phyloP scores from a whole-genome alignment of 2,113 vertebrate species.

The Beaufortia kweichowensis region DNA sequence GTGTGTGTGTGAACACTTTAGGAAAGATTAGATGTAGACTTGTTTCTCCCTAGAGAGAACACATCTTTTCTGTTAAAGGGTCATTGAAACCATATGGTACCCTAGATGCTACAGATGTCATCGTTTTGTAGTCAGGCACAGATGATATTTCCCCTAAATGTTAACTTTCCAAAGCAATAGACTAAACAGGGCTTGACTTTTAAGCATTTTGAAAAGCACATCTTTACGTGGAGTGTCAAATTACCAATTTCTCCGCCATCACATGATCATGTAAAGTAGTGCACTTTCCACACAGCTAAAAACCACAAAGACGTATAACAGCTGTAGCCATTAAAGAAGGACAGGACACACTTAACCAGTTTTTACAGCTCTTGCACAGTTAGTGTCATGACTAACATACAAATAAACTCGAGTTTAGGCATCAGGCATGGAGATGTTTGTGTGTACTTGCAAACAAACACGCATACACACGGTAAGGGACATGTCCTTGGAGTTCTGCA shows the following conservation, averaged over 20 bases:
- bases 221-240: not conserved
- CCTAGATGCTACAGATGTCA: constrained; percentile 9
- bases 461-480: constrained; percentile 32
- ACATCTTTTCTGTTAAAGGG: constrained; percentile 5
- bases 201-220: not conserved
- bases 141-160: constrained; percentile 3
- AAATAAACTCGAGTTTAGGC: constrained; percentile 5
- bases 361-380: not conserved
- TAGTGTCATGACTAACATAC: not conserved
- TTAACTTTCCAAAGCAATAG: constrained; percentile 11
- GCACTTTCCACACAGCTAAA: not conserved
- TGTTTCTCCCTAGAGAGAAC: constrained; percentile 4
- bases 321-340: not conserved
- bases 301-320: constrained; percentile 5
- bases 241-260: not conserved
- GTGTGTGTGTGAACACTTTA: not conserved
- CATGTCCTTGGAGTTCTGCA: constrained; percentile 55
- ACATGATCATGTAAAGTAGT: not conserved
- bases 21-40: not conserved
- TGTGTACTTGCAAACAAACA: constrained; percentile 4
- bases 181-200: not conserved
- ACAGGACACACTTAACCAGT: not conserved
- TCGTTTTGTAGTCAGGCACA: not conserved
- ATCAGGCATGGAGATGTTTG: not conserved
- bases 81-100: constrained; percentile 33